Percentiles rank a stretch among this genome's conserved stretches.
These are phyloP conservation scores for Protonibea diacanthus DNA, from an alignment of 2,797 vertebrate species.

Conservation along the genomic window DNA sequence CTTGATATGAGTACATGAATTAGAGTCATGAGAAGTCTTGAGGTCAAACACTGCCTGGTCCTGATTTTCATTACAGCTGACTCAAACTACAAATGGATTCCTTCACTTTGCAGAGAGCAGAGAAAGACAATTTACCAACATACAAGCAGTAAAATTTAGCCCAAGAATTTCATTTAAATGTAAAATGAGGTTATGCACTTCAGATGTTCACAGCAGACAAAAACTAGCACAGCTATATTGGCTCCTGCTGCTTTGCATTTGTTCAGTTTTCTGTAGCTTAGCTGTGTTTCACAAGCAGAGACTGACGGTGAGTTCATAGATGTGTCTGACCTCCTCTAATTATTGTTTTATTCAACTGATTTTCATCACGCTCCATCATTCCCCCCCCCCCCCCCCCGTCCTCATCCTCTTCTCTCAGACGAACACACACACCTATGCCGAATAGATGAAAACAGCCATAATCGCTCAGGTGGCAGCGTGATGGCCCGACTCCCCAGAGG, in stretches of 20 bases:
- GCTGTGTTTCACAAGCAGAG: constrained; percentile 19
- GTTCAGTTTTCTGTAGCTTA: not conserved
- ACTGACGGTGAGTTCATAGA: not conserved
- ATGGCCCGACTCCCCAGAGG: constrained; percentile 43
- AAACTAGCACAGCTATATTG: not conserved
- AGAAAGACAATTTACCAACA: constrained; percentile 35
- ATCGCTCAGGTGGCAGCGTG: constrained; percentile 44
- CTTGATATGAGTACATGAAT: constrained; percentile 37
- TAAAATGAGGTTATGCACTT: constrained; percentile 43
- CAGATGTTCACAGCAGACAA: not conserved
- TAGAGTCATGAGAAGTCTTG: constrained; percentile 27
- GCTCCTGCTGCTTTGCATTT: constrained; percentile 4
- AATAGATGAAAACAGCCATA: constrained; percentile 36
- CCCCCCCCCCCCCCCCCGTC: not conserved
- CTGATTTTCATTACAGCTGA: constrained; percentile 35
- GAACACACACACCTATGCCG: constrained; percentile 8
- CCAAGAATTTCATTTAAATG: constrained; percentile 51
- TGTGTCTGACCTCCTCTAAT: constrained; percentile 21
- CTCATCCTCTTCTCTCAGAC: constrained; percentile 13
- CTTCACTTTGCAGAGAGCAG: constrained; percentile 9
- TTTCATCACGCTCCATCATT: not conserved
- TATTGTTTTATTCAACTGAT: constrained; percentile 21
- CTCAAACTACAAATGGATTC: constrained; percentile 32
- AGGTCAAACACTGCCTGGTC: constrained; percentile 46
- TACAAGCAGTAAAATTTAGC: constrained; percentile 28